Base-by-base conservation (phyloP, 1,140 invertebrate genomes). In the Drosophila nannoptera region DNA sequence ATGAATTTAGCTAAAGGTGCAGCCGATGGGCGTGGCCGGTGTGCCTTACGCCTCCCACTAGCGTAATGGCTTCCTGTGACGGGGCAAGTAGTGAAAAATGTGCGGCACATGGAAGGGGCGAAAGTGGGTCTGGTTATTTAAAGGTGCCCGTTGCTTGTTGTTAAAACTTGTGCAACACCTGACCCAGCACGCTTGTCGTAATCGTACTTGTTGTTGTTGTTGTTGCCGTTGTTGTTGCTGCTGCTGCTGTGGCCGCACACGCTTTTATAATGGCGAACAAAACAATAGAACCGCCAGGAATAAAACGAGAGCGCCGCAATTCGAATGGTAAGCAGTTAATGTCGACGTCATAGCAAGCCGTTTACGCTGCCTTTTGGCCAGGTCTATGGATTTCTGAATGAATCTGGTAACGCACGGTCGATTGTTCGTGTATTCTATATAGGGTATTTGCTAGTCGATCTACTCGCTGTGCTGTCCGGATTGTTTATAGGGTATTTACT, bases 61-160 rank as follows among this genome's bases (percentile, higher is more conserved):
- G 45, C 68, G 68, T 75, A 81, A 81, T 74, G 63, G 66, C 58
- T 75, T 75, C 73, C 73, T 72, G 43, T 52, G 49, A 52, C 49
- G 12, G 43, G 43, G 43, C 43, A 7, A 45, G 14, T 22, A 43
- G 12, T 16, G 48, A 12, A 33, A 50, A 35, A 52, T 2, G 5
- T 8, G 32, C 40, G 6, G 53, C 9, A 7, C 38, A 29, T 11
- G 38, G 38, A n/a, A 4, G n/a, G 43, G 6, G n/a, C 7, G 40
- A 9, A 33, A 14, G 7, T 33, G 35, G 16, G 54, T 46, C 62
- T 58, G 48, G 54, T 66, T 70, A 65, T 70, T 70, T 66, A 65
- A 70, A 70, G 61, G 29, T 53, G 33, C 54, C 32, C 43, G 45
- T 43, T n/a, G 40, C 12, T 43, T 12, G 32, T 40, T 52, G 68